These are phyloP conservation scores for Erynnis tages DNA, from an alignment of 2,888 invertebrate genomes.

Conservation along the genomic window DNA sequence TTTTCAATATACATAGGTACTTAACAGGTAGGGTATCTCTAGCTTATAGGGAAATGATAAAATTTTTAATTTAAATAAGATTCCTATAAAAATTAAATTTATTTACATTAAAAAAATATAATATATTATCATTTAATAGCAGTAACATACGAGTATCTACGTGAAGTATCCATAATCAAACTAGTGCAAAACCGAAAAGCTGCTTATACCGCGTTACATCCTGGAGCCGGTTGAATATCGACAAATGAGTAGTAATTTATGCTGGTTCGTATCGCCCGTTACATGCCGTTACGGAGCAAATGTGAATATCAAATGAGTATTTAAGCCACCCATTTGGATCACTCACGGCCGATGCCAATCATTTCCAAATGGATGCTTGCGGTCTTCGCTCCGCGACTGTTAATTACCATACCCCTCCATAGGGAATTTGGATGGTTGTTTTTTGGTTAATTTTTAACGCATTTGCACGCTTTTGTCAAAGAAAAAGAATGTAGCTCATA, in stretches of 20 bases:
- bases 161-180: too few relatives aligned
- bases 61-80: too few relatives aligned
- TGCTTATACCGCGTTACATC: slow-evolving; percentile 13
- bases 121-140: too few relatives aligned
- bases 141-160: too few relatives aligned
- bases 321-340: slow-evolving; percentile 74
- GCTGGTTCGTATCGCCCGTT: slow-evolving; percentile 51
- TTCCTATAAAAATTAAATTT: too few relatives aligned
- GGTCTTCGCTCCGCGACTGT: slow-evolving; percentile 56
- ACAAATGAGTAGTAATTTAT: slow-evolving; percentile 73
- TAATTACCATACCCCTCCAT: slow-evolving; percentile 37
- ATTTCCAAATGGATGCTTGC: slow-evolving; percentile 68
- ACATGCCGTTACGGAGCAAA: slow-evolving; percentile 58
- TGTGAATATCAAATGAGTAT: slow-evolving; percentile 77
- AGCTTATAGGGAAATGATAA: too few relatives aligned
- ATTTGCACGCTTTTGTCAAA: neutral
- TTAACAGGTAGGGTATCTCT: too few relatives aligned
- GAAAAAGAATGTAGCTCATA: too few relatives aligned
- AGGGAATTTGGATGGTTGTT: slow-evolving; percentile 9
- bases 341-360: slow-evolving; percentile 66
- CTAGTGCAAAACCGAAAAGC: slow-evolving; percentile 16
- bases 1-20: too few relatives aligned
- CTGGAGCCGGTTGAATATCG: slow-evolving; percentile 56
- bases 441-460: slow-evolving; percentile 9
- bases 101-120: too few relatives aligned